phyloP scores from a whole-genome alignment of 2,113 vertebrate species.

The Ptyas mucosa region DNA sequence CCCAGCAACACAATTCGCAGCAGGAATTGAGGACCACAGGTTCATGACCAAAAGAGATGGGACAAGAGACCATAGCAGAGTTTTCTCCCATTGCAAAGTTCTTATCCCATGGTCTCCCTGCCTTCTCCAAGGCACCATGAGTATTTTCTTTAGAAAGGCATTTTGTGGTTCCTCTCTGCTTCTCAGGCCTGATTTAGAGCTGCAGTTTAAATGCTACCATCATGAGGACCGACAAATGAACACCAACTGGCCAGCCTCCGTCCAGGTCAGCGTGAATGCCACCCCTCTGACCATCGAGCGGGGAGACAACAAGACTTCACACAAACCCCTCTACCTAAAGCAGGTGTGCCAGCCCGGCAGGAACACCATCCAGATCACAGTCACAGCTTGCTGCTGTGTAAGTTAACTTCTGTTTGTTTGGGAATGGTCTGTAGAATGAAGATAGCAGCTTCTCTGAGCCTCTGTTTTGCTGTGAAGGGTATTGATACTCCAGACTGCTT shows the following conservation, averaged over 20 bases:
- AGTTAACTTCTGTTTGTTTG: slow-evolving; percentile 36
- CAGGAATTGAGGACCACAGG: background rate
- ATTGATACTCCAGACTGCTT: background rate
- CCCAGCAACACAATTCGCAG: background rate
- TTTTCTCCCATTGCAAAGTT: background rate
- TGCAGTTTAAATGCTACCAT: slow-evolving; percentile 97
- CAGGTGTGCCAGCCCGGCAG: slow-evolving; percentile 92
- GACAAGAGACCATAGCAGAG: background rate
- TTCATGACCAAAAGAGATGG: background rate
- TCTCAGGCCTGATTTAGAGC: slow-evolving; percentile 88
- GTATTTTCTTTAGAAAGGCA: background rate
- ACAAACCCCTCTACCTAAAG: slow-evolving; percentile 94
- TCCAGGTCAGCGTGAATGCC: slow-evolving; percentile 94
- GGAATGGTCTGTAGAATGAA: background rate
- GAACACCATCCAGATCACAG: slow-evolving; percentile 96
- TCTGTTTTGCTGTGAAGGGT: background rate
- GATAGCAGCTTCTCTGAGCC: background rate
- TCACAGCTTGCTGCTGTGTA: slow-evolving; percentile 94
- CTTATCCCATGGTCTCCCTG: background rate
- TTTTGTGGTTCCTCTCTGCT: slow-evolving; percentile 1
- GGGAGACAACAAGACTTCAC: slow-evolving; percentile 94
- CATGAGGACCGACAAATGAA: slow-evolving; percentile 96
- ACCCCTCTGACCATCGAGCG: slow-evolving; percentile 89
- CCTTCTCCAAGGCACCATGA: background rate
- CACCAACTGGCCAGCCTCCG: slow-evolving; percentile 95